phyloP scores from a whole-genome alignment of 2,113 vertebrate species.

The Mohoua ochrocephala region DNA sequence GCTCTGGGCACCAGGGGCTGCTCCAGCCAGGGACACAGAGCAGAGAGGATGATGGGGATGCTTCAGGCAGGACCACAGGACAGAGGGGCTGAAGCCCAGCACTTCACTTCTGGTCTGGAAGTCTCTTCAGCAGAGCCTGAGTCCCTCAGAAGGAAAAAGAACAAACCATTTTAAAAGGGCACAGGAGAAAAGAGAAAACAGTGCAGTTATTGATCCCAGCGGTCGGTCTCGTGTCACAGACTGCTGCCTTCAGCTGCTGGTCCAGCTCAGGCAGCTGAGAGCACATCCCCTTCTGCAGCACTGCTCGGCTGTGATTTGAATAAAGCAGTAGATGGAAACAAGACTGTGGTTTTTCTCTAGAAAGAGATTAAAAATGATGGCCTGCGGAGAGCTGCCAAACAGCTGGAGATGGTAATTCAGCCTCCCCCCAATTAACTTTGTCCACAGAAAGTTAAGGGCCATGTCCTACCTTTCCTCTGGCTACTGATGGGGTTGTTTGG shows the following conservation, averaged over 20 bases:
- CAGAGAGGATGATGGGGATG: background rate
- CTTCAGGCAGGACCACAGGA: background rate
- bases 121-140: background rate
- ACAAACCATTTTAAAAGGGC: background rate
- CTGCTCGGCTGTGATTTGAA: background rate
- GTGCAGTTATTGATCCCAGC: background rate
- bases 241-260: background rate
- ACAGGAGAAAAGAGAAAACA: background rate
- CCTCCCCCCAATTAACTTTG: background rate
- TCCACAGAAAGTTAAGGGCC: background rate
- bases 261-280: background rate
- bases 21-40: background rate
- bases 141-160: background rate
- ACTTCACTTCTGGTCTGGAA: background rate
- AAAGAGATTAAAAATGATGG: background rate
- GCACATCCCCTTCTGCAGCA: background rate
- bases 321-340: background rate
- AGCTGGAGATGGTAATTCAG: background rate
- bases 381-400: background rate
- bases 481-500: background rate
- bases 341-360: conserved; percentile 4
- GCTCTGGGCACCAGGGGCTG: background rate
- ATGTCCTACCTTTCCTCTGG: background rate
- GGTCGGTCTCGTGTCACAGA: fast-evolving
- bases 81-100: background rate